Conservation (phyloP, 2,797 vertebrate genomes). For the Anabas testudineus region DNA sequence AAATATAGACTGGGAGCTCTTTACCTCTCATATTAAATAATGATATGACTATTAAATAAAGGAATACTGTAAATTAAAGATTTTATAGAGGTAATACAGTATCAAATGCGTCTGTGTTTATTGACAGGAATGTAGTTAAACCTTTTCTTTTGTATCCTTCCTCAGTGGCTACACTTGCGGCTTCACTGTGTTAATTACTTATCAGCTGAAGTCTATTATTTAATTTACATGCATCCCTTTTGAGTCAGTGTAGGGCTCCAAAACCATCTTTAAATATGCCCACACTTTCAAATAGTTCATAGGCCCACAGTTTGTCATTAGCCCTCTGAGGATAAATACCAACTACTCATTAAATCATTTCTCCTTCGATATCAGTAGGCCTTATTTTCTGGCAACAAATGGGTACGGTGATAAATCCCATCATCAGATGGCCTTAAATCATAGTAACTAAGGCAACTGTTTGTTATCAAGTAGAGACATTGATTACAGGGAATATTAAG, state of each 20-base stretch:
- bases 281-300: slow-evolving; percentile 73
- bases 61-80: slow-evolving; percentile 24
- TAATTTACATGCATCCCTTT: slow-evolving; percentile 72
- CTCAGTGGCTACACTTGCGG: slow-evolving; percentile 25
- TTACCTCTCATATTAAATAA: slow-evolving; percentile 24
- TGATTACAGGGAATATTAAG: slow-evolving; percentile 57
- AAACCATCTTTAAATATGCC: slow-evolving; percentile 77
- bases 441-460: slow-evolving; percentile 47
- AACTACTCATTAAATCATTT: slow-evolving; percentile 83
- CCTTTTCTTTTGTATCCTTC: slow-evolving; percentile 27
- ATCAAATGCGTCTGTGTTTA: slow-evolving; percentile 10
- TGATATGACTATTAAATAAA: slow-evolving; percentile 18
- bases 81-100: slow-evolving; percentile 38
- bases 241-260: slow-evolving; percentile 63
- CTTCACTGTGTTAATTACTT: slow-evolving; percentile 70
- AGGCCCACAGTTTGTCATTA: slow-evolving; percentile 73
- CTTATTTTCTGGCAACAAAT: slow-evolving; percentile 63
- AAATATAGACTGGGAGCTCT: slow-evolving; percentile 33
- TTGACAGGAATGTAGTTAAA: slow-evolving; percentile 29
- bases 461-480: slow-evolving; percentile 57
- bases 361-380: slow-evolving; percentile 68
- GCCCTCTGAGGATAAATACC: slow-evolving; percentile 80
- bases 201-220: slow-evolving; percentile 71
- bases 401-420: slow-evolving; percentile 72
- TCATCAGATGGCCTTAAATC: slow-evolving; percentile 66